These are phyloP conservation scores for Nemopilema nomurai DNA, from an alignment of 30 jellyfish, hydroid and myxozoan genomes.

Conservation along the genomic window DNA sequence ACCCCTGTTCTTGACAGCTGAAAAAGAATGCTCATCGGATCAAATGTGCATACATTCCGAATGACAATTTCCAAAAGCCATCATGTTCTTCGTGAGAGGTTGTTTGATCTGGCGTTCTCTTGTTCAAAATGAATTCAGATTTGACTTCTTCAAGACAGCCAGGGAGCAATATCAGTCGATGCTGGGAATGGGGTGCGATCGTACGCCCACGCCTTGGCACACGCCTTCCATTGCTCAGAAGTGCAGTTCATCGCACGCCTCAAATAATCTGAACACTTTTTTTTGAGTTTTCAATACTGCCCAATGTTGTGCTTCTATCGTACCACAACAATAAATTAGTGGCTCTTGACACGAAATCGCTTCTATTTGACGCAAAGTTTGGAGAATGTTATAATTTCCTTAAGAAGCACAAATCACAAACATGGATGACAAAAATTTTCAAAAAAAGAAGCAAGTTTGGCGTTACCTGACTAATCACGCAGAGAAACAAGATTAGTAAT, in stretches of 20 bases:
- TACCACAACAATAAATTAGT: too few relatives aligned
- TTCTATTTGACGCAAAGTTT: too few relatives aligned
- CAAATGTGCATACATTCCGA: too few relatives aligned
- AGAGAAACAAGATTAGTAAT: slow-evolving; percentile 32
- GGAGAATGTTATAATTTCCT: too few relatives aligned
- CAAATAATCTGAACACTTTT: too few relatives aligned
- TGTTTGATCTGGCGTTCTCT: not conserved
- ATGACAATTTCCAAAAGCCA: not conserved
- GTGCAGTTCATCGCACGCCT: too few relatives aligned
- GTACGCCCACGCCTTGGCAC: too few relatives aligned
- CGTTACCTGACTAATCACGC: slow-evolving; percentile 43
- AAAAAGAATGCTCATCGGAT: not conserved
- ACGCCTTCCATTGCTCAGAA: too few relatives aligned
- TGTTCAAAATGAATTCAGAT: not conserved
- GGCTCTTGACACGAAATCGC: too few relatives aligned
- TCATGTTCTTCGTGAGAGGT: not conserved
- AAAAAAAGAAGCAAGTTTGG: not conserved
- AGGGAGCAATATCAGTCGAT: not conserved
- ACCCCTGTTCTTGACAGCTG: slow-evolving; percentile 32
- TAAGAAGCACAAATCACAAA: not conserved
- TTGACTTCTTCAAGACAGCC: not conserved
- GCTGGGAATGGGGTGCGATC: too few relatives aligned
- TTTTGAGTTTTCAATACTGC: too few relatives aligned
- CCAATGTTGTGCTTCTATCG: too few relatives aligned
- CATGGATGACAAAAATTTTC: not conserved